Percentiles rank a stretch among this genome's conserved stretches.
Conservation (phyloP, 2,888 invertebrate species). For the Caenorhabditis sp. region DNA sequence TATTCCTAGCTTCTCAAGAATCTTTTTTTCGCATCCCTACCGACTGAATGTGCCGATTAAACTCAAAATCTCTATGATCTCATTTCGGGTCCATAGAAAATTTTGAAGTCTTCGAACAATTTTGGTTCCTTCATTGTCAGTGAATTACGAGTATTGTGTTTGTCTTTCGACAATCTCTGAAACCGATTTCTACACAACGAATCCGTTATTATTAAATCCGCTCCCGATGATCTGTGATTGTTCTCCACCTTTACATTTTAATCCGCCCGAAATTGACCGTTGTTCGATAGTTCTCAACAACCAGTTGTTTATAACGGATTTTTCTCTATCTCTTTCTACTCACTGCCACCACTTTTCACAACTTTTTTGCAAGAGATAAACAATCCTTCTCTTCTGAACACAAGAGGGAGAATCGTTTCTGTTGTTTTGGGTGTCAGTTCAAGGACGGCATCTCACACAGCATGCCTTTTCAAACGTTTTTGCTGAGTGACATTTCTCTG, state of each 20-base stretch:
- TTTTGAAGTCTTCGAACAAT: no score
- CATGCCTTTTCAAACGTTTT: slow-evolving; percentile 7
- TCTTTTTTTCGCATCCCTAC: no score
- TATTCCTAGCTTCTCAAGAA: no score
- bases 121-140: no score
- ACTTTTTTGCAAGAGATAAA: slow-evolving; percentile 40
- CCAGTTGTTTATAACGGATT: slow-evolving; percentile 31
- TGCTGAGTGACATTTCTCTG: neutral
- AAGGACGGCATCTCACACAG: slow-evolving; percentile 41
- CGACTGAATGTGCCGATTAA: no score
- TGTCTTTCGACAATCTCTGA: no score
- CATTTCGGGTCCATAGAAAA: no score
- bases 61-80: no score
- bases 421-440: slow-evolving; percentile 43
- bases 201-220: no score
- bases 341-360: slow-evolving; percentile 45
- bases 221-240: no score
- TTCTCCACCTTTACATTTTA: neutral
- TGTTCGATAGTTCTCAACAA: slow-evolving; percentile 18
- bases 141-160: no score
- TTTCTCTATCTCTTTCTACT: neutral
- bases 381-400: slow-evolving; percentile 44
- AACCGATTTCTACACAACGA: no score
- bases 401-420: slow-evolving; percentile 10
- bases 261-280: slow-evolving; percentile 9